Percentiles rank a stretch among this genome's conserved stretches.
These are phyloP conservation scores for Zosterops japonicus DNA, from an alignment of 2,113 vertebrate genomes.

Conservation along the genomic window DNA sequence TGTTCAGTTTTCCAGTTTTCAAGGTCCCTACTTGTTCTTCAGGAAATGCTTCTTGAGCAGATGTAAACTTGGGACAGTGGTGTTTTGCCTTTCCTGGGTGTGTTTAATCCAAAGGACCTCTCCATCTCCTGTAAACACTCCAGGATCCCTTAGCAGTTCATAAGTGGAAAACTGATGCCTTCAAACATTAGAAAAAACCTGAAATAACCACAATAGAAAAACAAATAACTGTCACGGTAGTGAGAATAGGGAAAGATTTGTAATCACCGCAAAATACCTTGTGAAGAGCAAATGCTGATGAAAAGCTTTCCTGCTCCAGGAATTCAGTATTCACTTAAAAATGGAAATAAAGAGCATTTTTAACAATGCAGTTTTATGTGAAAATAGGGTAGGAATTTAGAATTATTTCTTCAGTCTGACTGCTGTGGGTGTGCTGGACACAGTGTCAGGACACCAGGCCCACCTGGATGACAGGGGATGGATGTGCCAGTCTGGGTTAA, in stretches of 20 bases:
- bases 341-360: not conserved
- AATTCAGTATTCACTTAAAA: not conserved
- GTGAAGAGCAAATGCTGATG: accelerated
- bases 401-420: not conserved
- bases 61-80: not conserved
- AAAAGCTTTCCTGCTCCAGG: not conserved
- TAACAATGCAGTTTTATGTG: not conserved
- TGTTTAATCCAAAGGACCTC: accelerated
- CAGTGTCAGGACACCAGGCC: not conserved
- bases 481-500: accelerated
- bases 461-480: not conserved
- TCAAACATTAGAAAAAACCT: not conserved
- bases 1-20: not conserved
- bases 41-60: not conserved
- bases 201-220: not conserved
- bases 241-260: not conserved
- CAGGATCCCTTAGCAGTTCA: not conserved
- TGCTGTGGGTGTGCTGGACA: not conserved
- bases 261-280: not conserved
- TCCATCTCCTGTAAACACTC: not conserved
- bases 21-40: not conserved
- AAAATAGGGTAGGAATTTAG: accelerated
- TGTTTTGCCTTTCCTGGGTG: not conserved
- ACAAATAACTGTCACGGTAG: not conserved
- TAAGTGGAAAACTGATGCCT: not conserved